Base-by-base conservation (phyloP, 2,797 vertebrate genomes). In the Neosilurus mollespiculum region DNA sequence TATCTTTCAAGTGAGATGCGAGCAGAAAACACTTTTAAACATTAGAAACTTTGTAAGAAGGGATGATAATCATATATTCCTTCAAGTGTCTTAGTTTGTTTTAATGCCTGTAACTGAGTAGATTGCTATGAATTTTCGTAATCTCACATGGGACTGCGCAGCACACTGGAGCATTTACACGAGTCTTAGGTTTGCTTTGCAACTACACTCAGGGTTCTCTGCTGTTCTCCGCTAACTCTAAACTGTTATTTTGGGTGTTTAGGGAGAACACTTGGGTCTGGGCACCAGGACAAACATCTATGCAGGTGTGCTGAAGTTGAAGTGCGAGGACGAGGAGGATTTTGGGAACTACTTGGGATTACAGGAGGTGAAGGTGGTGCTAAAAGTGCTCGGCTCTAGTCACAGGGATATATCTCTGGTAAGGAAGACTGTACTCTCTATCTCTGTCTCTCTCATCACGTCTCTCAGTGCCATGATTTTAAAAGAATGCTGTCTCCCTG, bases 331-430 rank as follows among this genome's bases (percentile, higher is more conserved):
- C 67, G 95, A 93, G 0, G 93, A 94, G 12, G 93, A 94, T 1
- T 34, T 81, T 16, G 78, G 82, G 9, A 95, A 95, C 43, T 95
- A 94, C 0, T 89, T 90, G 0, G 91, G 94, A 1, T 93, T 94
- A 22, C 97, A 95, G 75, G 96, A 96, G 76, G 94, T 98, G 67
- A 96, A 97, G 92, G 97, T 99, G 75, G 97, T 99, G 80, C 95
- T 99, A 83, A 99, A 99, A 91, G 96, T 98, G 69, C 90, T 99
- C 88, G 97, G 97, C 78, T 96, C 97, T 85, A 96, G 96, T 91
- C 97, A 99, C 93, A 95, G 97, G 88, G 97, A 99, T 89, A 98
- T 98, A 80, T 99, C 97, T 86, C 89, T 99, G 96, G 98, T 95
- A 91, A 94, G 97, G 20, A 93, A 2, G 49, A 56, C 10, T 43